Conservation (phyloP, 2,888 invertebrate genomes). For the Drosophila flavopinicola region DNA sequence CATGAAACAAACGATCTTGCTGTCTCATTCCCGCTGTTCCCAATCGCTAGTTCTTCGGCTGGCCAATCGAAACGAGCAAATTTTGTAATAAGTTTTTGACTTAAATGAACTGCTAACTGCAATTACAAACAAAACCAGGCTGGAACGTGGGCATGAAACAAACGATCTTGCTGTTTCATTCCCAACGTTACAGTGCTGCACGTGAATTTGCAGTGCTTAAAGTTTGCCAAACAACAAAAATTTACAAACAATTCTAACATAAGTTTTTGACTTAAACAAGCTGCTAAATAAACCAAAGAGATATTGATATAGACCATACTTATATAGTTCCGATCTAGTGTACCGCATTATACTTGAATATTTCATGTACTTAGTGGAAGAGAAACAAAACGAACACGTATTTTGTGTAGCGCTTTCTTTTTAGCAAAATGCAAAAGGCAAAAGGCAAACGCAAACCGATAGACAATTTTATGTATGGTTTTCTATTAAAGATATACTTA, state of each 20-base stretch:
- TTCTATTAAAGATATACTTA: conserved; percentile 52
- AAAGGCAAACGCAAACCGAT: conserved; percentile 52
- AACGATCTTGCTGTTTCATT: conserved; percentile 41
- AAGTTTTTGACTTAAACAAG: conserved; percentile 32
- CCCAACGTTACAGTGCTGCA: conserved; percentile 19
- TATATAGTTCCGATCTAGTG: conserved; percentile 27
- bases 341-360: conserved; percentile 15
- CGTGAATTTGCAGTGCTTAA: conserved; percentile 9
- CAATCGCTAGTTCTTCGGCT: conserved; percentile 5
- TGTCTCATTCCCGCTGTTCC: conserved; percentile 35
- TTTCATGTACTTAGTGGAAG: conserved; percentile 26
- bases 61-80: conserved; percentile 17
- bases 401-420: conserved; percentile 52
- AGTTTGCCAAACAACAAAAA: conserved; percentile 33
- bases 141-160: conserved; percentile 38
- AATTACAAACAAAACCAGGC: conserved; percentile 8
- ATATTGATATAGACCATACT: conserved; percentile 9
- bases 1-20: conserved; percentile 32
- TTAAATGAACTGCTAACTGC: conserved; percentile 8
- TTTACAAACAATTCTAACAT: conserved; percentile 22
- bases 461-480: conserved; percentile 56
- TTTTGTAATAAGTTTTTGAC: conserved; percentile 37
- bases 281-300: conserved; percentile 18
- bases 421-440: conserved; percentile 6
- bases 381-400: conserved; percentile 7